Conservation (phyloP, 2,888 invertebrate genomes). For the Cryptocephalus primarius region DNA sequence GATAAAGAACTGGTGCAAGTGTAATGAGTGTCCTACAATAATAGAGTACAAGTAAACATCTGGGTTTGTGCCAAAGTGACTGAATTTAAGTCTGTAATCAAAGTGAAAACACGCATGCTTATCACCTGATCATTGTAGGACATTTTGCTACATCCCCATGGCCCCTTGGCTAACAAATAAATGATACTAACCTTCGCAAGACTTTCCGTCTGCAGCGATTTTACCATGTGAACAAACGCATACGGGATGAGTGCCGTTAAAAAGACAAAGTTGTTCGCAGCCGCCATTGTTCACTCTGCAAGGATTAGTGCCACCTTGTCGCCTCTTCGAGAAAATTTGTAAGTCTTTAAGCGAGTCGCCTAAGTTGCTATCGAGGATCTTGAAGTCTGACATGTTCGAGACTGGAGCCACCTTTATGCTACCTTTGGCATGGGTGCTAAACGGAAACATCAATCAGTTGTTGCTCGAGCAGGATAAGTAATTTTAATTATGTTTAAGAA, state of each 20-base stretch:
- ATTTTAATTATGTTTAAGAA: too few relatives aligned
- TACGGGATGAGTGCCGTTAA: slow-evolving; percentile 51
- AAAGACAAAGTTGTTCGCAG: slow-evolving; percentile 70
- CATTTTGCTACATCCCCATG: too few relatives aligned
- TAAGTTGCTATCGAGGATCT: slow-evolving; percentile 44
- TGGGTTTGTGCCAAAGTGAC: too few relatives aligned
- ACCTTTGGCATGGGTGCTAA: slow-evolving; percentile 45
- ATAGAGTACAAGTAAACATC: too few relatives aligned
- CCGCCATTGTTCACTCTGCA: slow-evolving; percentile 57
- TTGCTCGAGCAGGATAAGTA: background rate
- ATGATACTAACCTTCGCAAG: slow-evolving; percentile 46
- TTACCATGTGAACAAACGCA: slow-evolving; percentile 80
- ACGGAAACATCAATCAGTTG: slow-evolving; percentile 8
- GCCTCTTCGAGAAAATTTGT: slow-evolving; percentile 46
- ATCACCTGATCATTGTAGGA: too few relatives aligned
- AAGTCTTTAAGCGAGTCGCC: slow-evolving; percentile 62
- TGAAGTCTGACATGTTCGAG: slow-evolving; percentile 45
- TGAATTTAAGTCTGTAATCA: too few relatives aligned
- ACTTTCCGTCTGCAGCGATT: slow-evolving; percentile 50
- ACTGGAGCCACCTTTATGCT: slow-evolving; percentile 55
- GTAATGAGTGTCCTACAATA: too few relatives aligned
- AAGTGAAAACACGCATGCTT: too few relatives aligned
- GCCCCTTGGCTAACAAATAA: too few relatives aligned
- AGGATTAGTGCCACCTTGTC: slow-evolving; percentile 49
- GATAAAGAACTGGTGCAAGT: too few relatives aligned